These are phyloP conservation scores for Aethina tumida DNA, from an alignment of 1,140 invertebrate genomes.

Conservation along the genomic window DNA sequence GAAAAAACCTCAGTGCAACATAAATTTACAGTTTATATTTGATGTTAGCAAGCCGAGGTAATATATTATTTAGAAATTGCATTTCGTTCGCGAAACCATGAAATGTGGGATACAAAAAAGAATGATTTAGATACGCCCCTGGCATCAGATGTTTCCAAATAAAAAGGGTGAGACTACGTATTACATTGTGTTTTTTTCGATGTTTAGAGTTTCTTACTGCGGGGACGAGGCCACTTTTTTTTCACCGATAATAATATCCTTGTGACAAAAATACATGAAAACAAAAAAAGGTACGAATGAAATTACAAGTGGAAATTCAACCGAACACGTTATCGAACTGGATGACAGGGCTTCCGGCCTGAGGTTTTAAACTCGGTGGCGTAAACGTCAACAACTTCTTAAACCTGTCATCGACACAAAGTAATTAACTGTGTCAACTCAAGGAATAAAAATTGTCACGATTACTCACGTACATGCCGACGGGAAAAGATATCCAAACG, in stretches of 20 bases:
- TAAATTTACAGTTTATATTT: too few relatives aligned
- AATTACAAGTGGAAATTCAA: too few relatives aligned
- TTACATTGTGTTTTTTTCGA: conserved; percentile 11
- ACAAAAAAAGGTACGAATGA: conserved; percentile 8
- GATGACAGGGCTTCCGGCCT: conserved; percentile 13
- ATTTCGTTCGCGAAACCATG: too few relatives aligned
- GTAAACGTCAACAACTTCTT: conserved; percentile 19
- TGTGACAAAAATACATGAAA: conserved; percentile 7
- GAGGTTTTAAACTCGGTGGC: conserved; percentile 9
- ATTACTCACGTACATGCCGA: conserved; percentile 4
- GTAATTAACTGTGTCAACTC: conserved; percentile 21
- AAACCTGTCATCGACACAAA: conserved; percentile 21
- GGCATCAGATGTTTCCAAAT: too few relatives aligned
- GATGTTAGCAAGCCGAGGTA: too few relatives aligned
- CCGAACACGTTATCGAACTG: conserved; percentile 13
- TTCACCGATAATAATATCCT: conserved; percentile 6
- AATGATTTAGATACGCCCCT: too few relatives aligned
- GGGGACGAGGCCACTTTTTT: conserved; percentile 1
- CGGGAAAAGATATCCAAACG: conserved; percentile 8
- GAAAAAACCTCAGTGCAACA: too few relatives aligned
- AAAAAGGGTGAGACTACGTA: too few relatives aligned
- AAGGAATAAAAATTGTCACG: conserved; percentile 9
- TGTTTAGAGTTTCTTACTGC: conserved; percentile 6
- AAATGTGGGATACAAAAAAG: too few relatives aligned
- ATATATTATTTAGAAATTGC: too few relatives aligned